Percentiles rank a stretch among this genome's conserved stretches.
phyloP scores from a whole-genome alignment of 2,113 vertebrate species.

The Notiomystis cincta region DNA sequence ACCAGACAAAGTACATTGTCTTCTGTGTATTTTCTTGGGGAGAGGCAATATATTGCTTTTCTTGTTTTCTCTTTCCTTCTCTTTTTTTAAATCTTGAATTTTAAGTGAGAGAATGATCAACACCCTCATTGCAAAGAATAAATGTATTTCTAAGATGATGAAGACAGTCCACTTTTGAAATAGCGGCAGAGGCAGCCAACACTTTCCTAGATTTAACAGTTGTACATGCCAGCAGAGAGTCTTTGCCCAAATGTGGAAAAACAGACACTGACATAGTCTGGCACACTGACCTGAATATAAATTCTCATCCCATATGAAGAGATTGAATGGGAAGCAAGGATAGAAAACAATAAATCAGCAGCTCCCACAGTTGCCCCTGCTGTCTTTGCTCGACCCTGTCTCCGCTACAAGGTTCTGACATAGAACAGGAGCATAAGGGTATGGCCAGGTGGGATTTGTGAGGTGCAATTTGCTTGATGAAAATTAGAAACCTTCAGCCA shows the following conservation, averaged over 20 bases:
- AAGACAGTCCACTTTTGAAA: neutral
- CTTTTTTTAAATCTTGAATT: neutral
- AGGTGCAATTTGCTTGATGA: neutral
- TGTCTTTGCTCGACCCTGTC: neutral
- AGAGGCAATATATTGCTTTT: neutral
- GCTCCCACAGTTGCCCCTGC: neutral
- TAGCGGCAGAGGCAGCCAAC: neutral
- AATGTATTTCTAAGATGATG: neutral
- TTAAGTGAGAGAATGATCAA: neutral
- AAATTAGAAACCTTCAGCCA: neutral
- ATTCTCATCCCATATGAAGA: conserved; percentile 36
- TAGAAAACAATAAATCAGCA: neutral
- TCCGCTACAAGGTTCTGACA: neutral
- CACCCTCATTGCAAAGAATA: neutral
- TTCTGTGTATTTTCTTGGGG: neutral
- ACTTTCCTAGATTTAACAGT: neutral
- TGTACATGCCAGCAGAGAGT: neutral
- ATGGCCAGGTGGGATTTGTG: neutral
- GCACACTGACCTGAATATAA: conserved; percentile 7
- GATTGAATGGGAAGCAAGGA: neutral
- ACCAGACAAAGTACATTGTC: neutral
- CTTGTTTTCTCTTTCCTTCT: neutral
- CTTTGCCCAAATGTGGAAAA: conserved; percentile 49
- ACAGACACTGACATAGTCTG: neutral
- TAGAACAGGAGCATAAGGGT: neutral